Conservation (phyloP, 2,113 vertebrate genomes). For the Gambusia affinis region DNA sequence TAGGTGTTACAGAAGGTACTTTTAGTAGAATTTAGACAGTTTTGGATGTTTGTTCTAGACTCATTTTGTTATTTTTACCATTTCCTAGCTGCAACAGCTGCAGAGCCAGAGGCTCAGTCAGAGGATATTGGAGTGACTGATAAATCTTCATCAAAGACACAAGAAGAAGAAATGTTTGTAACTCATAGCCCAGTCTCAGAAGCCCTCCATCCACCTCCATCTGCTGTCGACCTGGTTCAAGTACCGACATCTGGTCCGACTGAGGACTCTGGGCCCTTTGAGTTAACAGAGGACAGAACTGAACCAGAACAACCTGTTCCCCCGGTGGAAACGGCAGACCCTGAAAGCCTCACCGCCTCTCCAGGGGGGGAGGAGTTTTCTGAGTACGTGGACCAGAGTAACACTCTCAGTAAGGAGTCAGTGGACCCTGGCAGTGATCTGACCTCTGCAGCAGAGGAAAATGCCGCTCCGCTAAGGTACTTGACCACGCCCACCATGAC, state of each 20-base stretch:
- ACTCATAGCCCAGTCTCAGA: slow-evolving; percentile 27
- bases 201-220: slow-evolving; percentile 21
- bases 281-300: slow-evolving; percentile 40
- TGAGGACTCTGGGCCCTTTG: slow-evolving; percentile 58
- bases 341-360: background rate
- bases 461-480: slow-evolving; percentile 74
- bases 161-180: slow-evolving; percentile 23
- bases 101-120: slow-evolving; percentile 56
- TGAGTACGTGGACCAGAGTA: slow-evolving; percentile 48
- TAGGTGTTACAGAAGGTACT: background rate
- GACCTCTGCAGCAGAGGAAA: slow-evolving; percentile 17
- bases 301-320: background rate
- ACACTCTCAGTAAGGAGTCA: slow-evolving; percentile 38
- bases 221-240: slow-evolving; percentile 9
- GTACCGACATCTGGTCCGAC: slow-evolving; percentile 13
- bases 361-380: slow-evolving; percentile 37
- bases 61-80: slow-evolving; percentile 21
- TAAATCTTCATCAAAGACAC: slow-evolving; percentile 19
- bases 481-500: slow-evolving; percentile 85
- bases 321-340: background rate
- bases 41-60: background rate
- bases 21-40: background rate
- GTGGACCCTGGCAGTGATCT: slow-evolving; percentile 68
- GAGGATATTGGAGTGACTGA: slow-evolving; percentile 34
- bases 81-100: slow-evolving; percentile 60